A percentile compares a stretch with the other conserved stretches of the same genome.
phyloP scores from a whole-genome alignment of 2,888 invertebrate species.

The Lymantria dispar region DNA sequence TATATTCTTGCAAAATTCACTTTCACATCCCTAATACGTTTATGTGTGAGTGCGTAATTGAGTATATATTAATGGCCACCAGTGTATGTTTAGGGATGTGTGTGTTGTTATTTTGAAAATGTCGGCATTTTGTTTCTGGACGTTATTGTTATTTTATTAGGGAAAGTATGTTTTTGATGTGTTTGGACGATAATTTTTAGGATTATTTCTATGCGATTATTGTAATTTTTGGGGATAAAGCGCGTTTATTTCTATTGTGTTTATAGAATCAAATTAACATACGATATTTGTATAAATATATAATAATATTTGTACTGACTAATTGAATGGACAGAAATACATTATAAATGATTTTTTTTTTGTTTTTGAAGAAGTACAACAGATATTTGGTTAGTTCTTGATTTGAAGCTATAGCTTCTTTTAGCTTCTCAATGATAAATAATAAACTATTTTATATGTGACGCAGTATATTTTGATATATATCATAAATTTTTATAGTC shows the following conservation, averaged over 20 bases:
- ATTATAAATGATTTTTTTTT: too few relatives aligned
- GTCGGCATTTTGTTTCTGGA: slow-evolving; percentile 44
- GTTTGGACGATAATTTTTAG: slow-evolving; percentile 22
- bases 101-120: slow-evolving; percentile 48
- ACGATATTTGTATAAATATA: too few relatives aligned
- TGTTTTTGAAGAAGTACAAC: too few relatives aligned
- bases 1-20: slow-evolving; percentile 55
- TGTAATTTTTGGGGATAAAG: slow-evolving; percentile 2
- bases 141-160: slow-evolving; percentile 34
- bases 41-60: slow-evolving; percentile 58
- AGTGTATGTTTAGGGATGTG: slow-evolving; percentile 51
- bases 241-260: neutral
- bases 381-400: too few relatives aligned
- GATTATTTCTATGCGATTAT: slow-evolving; percentile 9
- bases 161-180: slow-evolving; percentile 28
- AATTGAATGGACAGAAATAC: too few relatives aligned
- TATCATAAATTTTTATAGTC: too few relatives aligned
- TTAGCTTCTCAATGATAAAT: too few relatives aligned
- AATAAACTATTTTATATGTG: too few relatives aligned
- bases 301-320: too few relatives aligned
- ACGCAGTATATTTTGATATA: too few relatives aligned
- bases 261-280: neutral
- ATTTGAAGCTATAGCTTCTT: too few relatives aligned
- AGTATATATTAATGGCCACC: slow-evolving; percentile 55
- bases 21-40: slow-evolving; percentile 60